A percentile compares a stretch with the other conserved stretches of the same genome.
phyloP scores from a whole-genome alignment of 1,140 invertebrate species.

The Gryllus bimaculatus region DNA sequence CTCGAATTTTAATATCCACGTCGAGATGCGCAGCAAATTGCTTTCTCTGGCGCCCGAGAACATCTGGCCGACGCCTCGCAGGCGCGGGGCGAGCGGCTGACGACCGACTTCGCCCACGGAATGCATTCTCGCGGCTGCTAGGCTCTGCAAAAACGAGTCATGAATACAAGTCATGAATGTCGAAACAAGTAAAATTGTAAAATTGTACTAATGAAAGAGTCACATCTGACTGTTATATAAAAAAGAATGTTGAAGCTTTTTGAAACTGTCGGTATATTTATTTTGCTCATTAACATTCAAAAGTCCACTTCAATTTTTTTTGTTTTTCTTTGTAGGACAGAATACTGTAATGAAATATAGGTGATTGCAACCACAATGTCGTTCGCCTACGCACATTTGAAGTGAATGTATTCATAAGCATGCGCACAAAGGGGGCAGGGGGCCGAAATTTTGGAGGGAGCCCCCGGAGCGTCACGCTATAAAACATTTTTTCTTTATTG shows the following conservation, averaged over 20 bases:
- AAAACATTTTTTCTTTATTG: too few relatives aligned
- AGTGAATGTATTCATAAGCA: too few relatives aligned
- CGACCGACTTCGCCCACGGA: neutral
- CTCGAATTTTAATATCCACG: neutral
- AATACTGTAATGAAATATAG: too few relatives aligned
- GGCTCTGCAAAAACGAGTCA: neutral
- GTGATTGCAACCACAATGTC: too few relatives aligned
- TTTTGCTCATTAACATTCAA: neutral
- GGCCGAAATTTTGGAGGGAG: too few relatives aligned
- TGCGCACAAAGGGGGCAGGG: too few relatives aligned
- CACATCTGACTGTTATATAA: too few relatives aligned
- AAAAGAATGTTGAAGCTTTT: neutral
- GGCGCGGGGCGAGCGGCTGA: too few relatives aligned
- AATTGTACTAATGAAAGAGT: too few relatives aligned
- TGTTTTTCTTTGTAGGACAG: neutral
- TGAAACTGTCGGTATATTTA: neutral
- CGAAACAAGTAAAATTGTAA: too few relatives aligned
- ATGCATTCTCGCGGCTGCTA: neutral
- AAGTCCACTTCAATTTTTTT: neutral
- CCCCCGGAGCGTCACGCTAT: too few relatives aligned
- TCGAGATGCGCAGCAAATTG: neutral
- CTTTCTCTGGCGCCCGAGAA: neutral
- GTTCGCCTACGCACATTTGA: too few relatives aligned
- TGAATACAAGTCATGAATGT: neutral
- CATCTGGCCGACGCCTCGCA: neutral